Base-by-base conservation (phyloP, 2,113 vertebrate genomes). In the Bufo gargarizans region DNA sequence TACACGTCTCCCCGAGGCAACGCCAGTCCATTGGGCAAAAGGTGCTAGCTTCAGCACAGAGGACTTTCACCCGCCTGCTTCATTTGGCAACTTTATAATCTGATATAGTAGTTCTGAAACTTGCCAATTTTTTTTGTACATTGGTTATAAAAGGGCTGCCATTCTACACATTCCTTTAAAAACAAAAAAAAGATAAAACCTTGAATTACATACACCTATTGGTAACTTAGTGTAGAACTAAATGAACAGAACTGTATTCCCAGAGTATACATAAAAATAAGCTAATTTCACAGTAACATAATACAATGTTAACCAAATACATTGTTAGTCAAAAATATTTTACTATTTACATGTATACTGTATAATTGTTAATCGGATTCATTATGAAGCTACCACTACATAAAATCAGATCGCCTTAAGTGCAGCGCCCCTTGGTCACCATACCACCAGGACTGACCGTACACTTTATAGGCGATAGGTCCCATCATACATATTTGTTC, bases 261-360 rank as follows among this genome's bases (percentile, higher is more conserved):
- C 92, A 94, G 92, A 94, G 93, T 92, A 90, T 91, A 93, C 92
- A 92, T 91, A 93, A 89, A 93, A 95, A 95, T 76, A 22, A 93
- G 93, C 91, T 91, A 91, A 91, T 92, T 88, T 93, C 93, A 94
- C 91, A 91, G 93, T 92, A 92, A 93, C 91, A 90, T 93, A 91
- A 92, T 94, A 93, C 91, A 93, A 90, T 93, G 94, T 95, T 98
- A 97, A 96, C 97, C 97, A 97, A 98, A 98, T 97, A 97, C 95
- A 95, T 90, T 94, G 94, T 95, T 95, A 96, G 95, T 97, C 94
- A 98, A 97, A 98, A 99, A 97, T 98, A 96, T 96, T 94, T 96
- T 95, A 95, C 92, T 96, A 95, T 97, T 94, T 97, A 98, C 95
- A 97, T 92, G 91, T 95, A 94, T 89, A 93, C 94, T 94, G 94